These are phyloP conservation scores for Drosophila navojoa DNA, from an alignment of 1,140 invertebrate species.

Conservation along the genomic window DNA sequence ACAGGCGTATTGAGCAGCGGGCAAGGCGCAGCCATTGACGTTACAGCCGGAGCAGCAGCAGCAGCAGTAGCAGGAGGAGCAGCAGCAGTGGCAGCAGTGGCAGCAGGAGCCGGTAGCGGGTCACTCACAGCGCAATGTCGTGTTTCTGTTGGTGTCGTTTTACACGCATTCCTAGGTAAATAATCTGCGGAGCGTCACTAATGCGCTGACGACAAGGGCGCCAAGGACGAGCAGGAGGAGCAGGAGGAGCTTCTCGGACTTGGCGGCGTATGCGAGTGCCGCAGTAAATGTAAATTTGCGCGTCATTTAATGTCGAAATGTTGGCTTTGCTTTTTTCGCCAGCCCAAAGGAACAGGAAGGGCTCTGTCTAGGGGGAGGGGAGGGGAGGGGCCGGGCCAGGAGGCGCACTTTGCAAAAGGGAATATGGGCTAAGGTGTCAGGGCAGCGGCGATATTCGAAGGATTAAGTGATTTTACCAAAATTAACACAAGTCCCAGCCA, in stretches of 20 bases:
- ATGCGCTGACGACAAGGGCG: slow-evolving; percentile 54
- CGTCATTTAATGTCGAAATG: slow-evolving; percentile 64
- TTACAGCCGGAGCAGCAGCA: too few relatives aligned
- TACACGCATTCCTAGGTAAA: slow-evolving; percentile 81
- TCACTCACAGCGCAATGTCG: slow-evolving; percentile 15
- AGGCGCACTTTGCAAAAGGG: too few relatives aligned
- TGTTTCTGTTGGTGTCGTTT: slow-evolving; percentile 53
- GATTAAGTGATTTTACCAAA: slow-evolving; percentile 76
- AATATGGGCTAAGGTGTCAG: slow-evolving; percentile 66
- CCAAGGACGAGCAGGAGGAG: slow-evolving; percentile 10
- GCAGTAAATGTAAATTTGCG: slow-evolving; percentile 66
- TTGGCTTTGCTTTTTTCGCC: slow-evolving; percentile 14
- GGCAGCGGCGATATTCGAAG: slow-evolving; percentile 59
- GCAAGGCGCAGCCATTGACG: too few relatives aligned
- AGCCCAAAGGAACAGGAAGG: too few relatives aligned
- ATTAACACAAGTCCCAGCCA: slow-evolving; percentile 55
- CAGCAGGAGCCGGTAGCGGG: too few relatives aligned
- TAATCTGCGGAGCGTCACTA: slow-evolving; percentile 70
- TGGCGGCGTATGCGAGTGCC: slow-evolving; percentile 2
- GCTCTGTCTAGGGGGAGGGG: not conserved
- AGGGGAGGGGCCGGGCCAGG: too few relatives aligned
- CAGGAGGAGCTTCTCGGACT: slow-evolving; percentile 6
- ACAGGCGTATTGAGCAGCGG: slow-evolving; percentile 5
- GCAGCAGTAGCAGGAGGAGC: too few relatives aligned
- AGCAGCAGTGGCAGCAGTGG: not conserved